Percentiles rank a stretch among this genome's conserved stretches.
Conservation (phyloP, 2,797 vertebrate species). For the Phalloptychus januarius region DNA sequence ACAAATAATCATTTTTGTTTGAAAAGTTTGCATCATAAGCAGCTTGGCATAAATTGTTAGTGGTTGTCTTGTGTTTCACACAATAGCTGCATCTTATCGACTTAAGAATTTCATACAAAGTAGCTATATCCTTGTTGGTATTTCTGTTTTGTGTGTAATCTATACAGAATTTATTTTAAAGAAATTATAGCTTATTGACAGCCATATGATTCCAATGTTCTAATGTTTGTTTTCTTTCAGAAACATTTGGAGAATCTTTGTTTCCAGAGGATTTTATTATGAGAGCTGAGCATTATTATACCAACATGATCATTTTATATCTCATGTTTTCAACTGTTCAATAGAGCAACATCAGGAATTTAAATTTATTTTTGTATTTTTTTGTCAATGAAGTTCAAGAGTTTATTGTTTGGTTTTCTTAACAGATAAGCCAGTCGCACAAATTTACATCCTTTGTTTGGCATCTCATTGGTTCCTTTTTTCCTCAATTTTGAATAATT, state of each 20-base stretch:
- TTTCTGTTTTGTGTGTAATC: neutral
- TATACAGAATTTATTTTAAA: neutral
- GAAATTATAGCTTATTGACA: neutral
- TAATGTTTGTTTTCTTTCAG: neutral
- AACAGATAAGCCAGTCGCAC: slow-evolving; percentile 36
- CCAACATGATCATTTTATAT: neutral
- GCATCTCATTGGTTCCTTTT: slow-evolving; percentile 43
- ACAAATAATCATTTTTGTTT: neutral
- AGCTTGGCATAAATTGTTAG: neutral
- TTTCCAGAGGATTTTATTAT: neutral
- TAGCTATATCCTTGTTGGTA: neutral
- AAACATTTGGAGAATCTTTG: neutral
- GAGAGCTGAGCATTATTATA: neutral
- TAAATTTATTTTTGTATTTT: neutral
- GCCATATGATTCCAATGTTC: neutral
- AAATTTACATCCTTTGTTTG: slow-evolving; percentile 52
- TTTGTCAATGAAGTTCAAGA: neutral
- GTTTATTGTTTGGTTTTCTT: slow-evolving; percentile 16
- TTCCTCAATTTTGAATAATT: slow-evolving; percentile 58
- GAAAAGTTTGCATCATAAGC: neutral
- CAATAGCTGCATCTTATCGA: neutral
- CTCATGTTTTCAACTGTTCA: slow-evolving; percentile 5
- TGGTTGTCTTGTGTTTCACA: neutral
- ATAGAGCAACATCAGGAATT: slow-evolving; percentile 25
- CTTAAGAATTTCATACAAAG: neutral